These are phyloP conservation scores for Trilocha varians DNA, from an alignment of 2,888 invertebrate species.

Conservation along the genomic window DNA sequence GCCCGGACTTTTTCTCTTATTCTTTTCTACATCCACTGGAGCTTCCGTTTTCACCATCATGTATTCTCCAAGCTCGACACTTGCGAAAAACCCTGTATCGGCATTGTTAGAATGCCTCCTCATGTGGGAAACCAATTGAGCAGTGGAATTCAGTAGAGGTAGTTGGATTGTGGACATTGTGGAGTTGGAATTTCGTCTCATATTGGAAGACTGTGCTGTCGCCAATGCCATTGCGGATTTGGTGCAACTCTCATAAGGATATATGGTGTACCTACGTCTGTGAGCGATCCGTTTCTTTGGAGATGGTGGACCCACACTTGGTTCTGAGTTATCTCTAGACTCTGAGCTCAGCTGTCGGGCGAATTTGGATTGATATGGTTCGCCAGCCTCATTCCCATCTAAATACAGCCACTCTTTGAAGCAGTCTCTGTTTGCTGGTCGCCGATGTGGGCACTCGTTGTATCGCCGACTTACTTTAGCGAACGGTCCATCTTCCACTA, in stretches of 20 bases:
- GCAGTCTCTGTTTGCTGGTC: slow-evolving; percentile 51
- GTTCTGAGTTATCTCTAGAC: slow-evolving; percentile 67
- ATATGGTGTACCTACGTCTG: slow-evolving; percentile 54
- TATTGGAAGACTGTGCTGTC: slow-evolving; percentile 60
- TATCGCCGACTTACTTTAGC: slow-evolving; percentile 59
- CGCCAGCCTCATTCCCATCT: slow-evolving; percentile 53
- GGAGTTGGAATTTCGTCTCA: slow-evolving; percentile 74
- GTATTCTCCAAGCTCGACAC: slow-evolving; percentile 66
- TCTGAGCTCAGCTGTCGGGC: slow-evolving; percentile 70
- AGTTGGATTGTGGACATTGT: slow-evolving; percentile 77
- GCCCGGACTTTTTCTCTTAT: slow-evolving; percentile 73
- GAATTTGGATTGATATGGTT: slow-evolving; percentile 67
- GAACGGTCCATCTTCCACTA: slow-evolving; percentile 59
- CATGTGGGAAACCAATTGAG: slow-evolving; percentile 65
- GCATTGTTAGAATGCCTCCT: slow-evolving; percentile 76
- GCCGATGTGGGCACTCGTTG: slow-evolving; percentile 52
- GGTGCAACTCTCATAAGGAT: slow-evolving; percentile 62
- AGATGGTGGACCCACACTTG: slow-evolving; percentile 60
- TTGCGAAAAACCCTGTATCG: slow-evolving; percentile 72
- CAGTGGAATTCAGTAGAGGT: slow-evolving; percentile 64
- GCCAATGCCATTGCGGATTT: slow-evolving; percentile 66
- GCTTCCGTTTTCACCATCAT: slow-evolving; percentile 69
- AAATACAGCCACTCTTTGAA: slow-evolving; percentile 65
- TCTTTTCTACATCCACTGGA: slow-evolving; percentile 53
- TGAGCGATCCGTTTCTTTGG: slow-evolving; percentile 57